Percentiles rank a stretch among this genome's conserved stretches.
These are phyloP conservation scores for Bombyx mandarina DNA, from an alignment of 1,140 invertebrate genomes.

Conservation along the genomic window DNA sequence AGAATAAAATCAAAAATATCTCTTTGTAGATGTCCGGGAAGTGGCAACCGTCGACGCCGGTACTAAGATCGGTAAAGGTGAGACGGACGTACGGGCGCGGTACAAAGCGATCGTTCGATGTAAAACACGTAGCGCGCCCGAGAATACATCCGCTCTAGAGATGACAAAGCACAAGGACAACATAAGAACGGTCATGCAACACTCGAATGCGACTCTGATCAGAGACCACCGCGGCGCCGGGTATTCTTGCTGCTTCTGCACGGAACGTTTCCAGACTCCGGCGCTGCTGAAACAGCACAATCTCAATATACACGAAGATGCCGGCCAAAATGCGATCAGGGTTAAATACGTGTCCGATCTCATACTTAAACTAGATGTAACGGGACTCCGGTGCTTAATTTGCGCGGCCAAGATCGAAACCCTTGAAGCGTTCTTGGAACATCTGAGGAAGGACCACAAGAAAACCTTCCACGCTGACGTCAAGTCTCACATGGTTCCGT, in stretches of 20 bases:
- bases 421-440: slow-evolving; percentile 19
- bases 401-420: slow-evolving; percentile 13
- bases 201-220: slow-evolving; percentile 20
- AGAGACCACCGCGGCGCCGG: slow-evolving; percentile 8
- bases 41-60: background rate
- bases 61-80: too few relatives aligned
- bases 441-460: slow-evolving; percentile 14
- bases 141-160: slow-evolving; percentile 4
- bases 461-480: slow-evolving; percentile 21
- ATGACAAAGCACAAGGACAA: slow-evolving; percentile 19
- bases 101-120: background rate
- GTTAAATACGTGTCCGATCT: slow-evolving; percentile 12
- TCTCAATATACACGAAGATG: slow-evolving; percentile 13
- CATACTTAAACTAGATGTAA: slow-evolving; percentile 25
- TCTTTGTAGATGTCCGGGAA: slow-evolving; percentile 3
- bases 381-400: slow-evolving; percentile 22
- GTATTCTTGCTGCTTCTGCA: slow-evolving; percentile 20
- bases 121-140: too few relatives aligned
- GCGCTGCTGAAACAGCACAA: slow-evolving; percentile 20
- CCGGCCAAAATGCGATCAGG: slow-evolving; percentile 2
- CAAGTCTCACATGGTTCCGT: slow-evolving; percentile 29
- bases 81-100: slow-evolving; percentile 1
- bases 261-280: slow-evolving; percentile 8
- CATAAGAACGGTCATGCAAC: slow-evolving; percentile 13
- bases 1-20: background rate